Evolutionary conservation across 2,888 invertebrate genomes (phyloP).

Genomic region (Drosophila testacea): DNA sequence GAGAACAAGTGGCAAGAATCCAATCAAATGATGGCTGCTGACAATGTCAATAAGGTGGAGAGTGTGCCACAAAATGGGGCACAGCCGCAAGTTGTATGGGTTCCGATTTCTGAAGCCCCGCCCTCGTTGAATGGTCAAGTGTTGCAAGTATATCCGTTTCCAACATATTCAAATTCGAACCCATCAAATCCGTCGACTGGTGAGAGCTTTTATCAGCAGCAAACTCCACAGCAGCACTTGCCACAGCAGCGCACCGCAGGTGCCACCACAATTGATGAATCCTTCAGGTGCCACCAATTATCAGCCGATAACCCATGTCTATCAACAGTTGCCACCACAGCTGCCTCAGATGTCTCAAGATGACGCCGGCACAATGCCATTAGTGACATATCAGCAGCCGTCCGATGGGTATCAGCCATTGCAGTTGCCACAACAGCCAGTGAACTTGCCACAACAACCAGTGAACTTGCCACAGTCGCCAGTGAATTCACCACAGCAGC

Average conservation of each 20-base stretch:
- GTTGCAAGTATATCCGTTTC: slow-evolving; percentile 6
- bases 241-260: not conserved
- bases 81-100: not conserved
- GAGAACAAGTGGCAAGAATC: not conserved
- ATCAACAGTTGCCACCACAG: not conserved
- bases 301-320: not conserved
- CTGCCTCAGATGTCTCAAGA: not conserved
- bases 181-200: not conserved
- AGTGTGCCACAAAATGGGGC: not conserved
- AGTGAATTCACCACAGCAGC: not conserved
- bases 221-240: not conserved
- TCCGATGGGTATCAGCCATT: not conserved
- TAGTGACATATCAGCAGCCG: not conserved
- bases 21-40: not conserved
- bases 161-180: not conserved
- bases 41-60: not conserved
- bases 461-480: not conserved
- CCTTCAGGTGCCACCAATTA: not conserved
- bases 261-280: not conserved
- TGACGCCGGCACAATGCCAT: not conserved
- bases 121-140: not conserved
- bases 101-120: not conserved
- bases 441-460: not conserved
- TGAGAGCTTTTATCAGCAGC: not conserved
- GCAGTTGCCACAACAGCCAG: not conserved